Base-by-base conservation (phyloP, 2,113 vertebrate genomes). In the Cochlearius cochlearius region DNA sequence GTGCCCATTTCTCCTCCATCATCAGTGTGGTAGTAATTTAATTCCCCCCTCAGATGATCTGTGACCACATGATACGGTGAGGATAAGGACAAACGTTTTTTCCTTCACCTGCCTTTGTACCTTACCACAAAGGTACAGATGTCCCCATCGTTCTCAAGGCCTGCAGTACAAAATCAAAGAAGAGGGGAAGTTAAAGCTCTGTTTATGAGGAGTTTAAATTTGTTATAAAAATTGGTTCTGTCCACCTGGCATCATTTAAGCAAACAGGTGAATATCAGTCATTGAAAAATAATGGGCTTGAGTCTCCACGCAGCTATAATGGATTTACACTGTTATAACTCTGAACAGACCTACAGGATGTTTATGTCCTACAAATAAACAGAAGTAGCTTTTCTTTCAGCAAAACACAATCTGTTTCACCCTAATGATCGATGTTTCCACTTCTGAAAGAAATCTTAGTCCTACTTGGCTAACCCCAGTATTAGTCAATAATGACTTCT, bases 241-340 rank as follows among this genome's bases (percentile, higher is more conserved):
- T 55, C 75, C 96, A 96, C 82, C 88, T 96, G 96, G 93, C 90
- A 94, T 80, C 59, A 92, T 92, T 96, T 90, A 96, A 88, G 78
- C 72, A 52, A 92, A 66, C 75, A 93, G 90, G 96, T 95, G 90
- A 95, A 34, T 56, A 82, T 73, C 59, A 73, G 71, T 80, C n/a
- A 47, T 20, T 88, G 88, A 88, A 93, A 96, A 96, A 86, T 49
- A 90, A 83, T 3, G 12, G 32, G 15, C 72, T 94, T 79, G 58
- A 66, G 55, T 72, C 84, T 93, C 58, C 39, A 23, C 26, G 93
- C 88, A 58, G 38, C 82, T 80, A 69, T 68, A 92, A 90, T 71
- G 86, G 82, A 92, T 90, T 94, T 93, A 56, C 77, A 88, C 45
- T 34, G 38, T 59, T 83, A 1, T 36, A 92, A 92, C 50, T 80